These are phyloP conservation scores for Phainopepla nitens DNA, from an alignment of 2,113 vertebrate genomes.

Conservation along the genomic window DNA sequence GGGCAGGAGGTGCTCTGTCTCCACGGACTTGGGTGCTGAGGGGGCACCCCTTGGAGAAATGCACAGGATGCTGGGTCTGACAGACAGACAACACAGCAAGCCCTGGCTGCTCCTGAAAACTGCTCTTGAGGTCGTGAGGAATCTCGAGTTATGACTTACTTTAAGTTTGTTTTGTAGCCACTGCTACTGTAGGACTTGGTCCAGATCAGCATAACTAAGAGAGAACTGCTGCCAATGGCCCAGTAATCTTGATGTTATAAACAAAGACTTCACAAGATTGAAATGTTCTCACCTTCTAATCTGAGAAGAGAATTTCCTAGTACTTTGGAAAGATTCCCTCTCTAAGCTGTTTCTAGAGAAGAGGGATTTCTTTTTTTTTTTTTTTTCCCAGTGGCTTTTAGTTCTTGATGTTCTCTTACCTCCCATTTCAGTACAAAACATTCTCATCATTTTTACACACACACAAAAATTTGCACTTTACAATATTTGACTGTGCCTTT, in stretches of 20 bases:
- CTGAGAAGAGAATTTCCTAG: neutral
- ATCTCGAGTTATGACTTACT: neutral
- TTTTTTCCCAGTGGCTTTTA: neutral
- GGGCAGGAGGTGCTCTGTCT: neutral
- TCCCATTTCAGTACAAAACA: neutral
- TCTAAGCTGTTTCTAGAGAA: neutral
- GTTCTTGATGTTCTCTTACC: neutral
- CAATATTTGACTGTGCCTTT: neutral
- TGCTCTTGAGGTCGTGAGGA: neutral
- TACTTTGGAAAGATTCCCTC: neutral
- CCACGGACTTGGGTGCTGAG: neutral
- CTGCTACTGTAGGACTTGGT: neutral
- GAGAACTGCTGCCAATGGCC: neutral
- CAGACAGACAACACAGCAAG: neutral
- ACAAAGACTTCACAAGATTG: neutral
- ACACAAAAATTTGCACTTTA: neutral
- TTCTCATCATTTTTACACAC: neutral
- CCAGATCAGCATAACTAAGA: neutral
- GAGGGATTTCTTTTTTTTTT: neutral
- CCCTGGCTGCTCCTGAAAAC: neutral
- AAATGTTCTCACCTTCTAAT: neutral
- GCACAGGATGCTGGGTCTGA: accelerated
- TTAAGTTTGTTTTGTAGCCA: neutral
- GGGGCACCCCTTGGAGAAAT: neutral
- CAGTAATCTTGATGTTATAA: neutral